Evolutionary conservation across 1,140 invertebrate species (phyloP), one percentile per base, ranked within the genome.

Genomic region (Camponotus vicinus): DNA sequence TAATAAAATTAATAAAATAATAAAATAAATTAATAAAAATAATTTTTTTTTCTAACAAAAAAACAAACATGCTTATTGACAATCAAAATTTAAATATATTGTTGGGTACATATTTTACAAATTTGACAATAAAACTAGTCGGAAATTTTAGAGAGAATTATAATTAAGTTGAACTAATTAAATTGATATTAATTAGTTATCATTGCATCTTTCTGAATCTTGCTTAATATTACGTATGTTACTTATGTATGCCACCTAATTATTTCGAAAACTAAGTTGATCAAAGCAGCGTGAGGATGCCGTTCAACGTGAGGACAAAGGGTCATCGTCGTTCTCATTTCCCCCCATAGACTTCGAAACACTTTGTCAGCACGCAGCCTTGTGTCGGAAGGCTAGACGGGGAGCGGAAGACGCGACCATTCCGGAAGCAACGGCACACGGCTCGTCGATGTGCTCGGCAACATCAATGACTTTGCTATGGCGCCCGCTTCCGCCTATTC

Each of bases 351-450:
- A 73, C 32, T 67, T 40, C 67, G 45, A 32, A 63, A 86, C 64
- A 66, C 37, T 61, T 52, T 45, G 70, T 32, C 34, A n/a, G 55
- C 40, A 78, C 21, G 55, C 63, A 79, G 64, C 59, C 75, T 83
- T 49, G 84, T 83, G 77, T 82, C 76, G 80, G 83, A 69, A n/a
- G 34, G 64, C 45, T 42, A 18, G 13, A 27, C 40, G 69, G 45
- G 66, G 78, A 70, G n/a, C 45, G 34, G 49, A 57, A 85, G 83
- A 77, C 73, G 49, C 49, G 88, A 79, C 64, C 88, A 89, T 88
- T 89, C 88, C 66, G 87, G 84, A 89, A 89, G 88, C 84, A 67
- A 67, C 83, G 73, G 69, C 87, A 87, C 89, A 87, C 86, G 82
- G 37, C 52, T 40, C 55, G 85, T 55, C 67, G 40, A 89, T 90